Conservation (phyloP, 2,888 invertebrate species). For the Blastobasis lacticolella region DNA sequence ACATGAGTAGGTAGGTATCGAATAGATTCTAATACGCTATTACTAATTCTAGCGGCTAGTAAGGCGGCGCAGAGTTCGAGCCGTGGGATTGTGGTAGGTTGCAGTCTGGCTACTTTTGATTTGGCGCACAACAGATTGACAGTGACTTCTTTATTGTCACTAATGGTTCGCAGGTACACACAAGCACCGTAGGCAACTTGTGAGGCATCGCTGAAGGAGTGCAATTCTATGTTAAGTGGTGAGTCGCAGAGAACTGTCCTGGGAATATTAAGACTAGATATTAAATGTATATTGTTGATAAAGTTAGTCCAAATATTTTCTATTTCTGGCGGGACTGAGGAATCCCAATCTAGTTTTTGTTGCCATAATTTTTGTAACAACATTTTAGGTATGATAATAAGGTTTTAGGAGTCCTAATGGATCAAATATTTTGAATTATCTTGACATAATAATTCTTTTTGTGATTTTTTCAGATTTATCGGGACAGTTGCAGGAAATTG, state of each 20-base stretch:
- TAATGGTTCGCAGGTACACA: too few relatives aligned
- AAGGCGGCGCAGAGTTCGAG: too few relatives aligned
- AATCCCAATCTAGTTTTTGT: conserved; percentile 8
- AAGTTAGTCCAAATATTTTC: background rate
- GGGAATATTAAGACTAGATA: background rate
- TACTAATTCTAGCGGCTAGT: too few relatives aligned
- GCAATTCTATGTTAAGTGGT: conserved; percentile 1
- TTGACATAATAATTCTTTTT: conserved; percentile 11
- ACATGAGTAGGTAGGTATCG: too few relatives aligned
- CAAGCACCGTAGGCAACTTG: too few relatives aligned
- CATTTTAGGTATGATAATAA: conserved; percentile 13
- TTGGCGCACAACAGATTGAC: too few relatives aligned
- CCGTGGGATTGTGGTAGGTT: too few relatives aligned
- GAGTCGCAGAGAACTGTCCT: conserved; percentile 2
- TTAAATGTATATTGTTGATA: too few relatives aligned
- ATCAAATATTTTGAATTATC: conserved; percentile 10
- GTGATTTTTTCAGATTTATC: background rate
- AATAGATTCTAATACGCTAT: too few relatives aligned
- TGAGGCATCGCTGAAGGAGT: conserved; percentile 2
- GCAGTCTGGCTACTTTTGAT: too few relatives aligned
- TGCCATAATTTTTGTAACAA: conserved; percentile 10
- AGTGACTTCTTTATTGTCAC: too few relatives aligned
- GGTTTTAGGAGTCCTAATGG: conserved; percentile 7
- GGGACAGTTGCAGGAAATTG: conserved; percentile 9
- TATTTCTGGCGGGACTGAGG: conserved; percentile 4